These are phyloP conservation scores for Progne subis DNA, from an alignment of 2,113 vertebrate genomes.

Conservation along the genomic window DNA sequence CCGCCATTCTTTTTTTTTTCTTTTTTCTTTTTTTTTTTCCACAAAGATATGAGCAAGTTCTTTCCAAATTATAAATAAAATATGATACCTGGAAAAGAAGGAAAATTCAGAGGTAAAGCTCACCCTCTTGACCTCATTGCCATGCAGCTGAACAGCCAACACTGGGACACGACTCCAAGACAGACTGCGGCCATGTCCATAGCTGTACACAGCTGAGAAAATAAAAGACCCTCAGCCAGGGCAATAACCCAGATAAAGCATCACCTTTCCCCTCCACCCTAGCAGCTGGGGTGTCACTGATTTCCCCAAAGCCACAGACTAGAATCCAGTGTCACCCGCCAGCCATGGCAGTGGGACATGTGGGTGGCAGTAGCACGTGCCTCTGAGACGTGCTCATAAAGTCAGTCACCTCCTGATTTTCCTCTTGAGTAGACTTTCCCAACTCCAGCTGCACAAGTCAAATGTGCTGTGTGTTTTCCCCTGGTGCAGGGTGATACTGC, in stretches of 20 bases:
- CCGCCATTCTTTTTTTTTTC: background rate
- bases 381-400: background rate
- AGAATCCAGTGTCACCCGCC: background rate
- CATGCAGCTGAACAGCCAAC: background rate
- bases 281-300: background rate
- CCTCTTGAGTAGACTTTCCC: background rate
- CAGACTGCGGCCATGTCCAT: background rate
- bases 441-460: background rate
- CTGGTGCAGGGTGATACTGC: background rate
- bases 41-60: background rate
- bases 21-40: rapidly evolving
- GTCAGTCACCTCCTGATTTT: background rate
- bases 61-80: conserved; percentile 1
- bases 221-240: background rate
- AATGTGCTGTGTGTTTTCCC: background rate
- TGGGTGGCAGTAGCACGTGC: background rate
- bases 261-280: background rate
- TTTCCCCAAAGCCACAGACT: background rate
- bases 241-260: background rate
- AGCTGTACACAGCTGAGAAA: background rate
- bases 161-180: background rate
- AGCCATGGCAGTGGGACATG: background rate
- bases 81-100: background rate
- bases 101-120: background rate
- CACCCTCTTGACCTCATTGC: background rate